Conservation (phyloP, 2,113 vertebrate genomes). For the Sigmodon hispidus region DNA sequence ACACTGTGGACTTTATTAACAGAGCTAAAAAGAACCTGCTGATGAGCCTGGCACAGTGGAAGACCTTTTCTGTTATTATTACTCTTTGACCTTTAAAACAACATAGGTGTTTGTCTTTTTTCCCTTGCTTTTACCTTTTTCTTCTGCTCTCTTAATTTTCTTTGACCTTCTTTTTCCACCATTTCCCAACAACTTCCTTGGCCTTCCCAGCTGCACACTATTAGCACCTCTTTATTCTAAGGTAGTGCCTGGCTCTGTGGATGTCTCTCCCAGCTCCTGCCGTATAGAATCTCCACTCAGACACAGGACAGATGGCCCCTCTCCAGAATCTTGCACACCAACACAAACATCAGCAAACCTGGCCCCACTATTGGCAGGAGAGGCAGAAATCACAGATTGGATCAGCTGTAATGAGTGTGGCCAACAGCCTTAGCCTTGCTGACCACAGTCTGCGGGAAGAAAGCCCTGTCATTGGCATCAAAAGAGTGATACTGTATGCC, state of each 20-base stretch:
- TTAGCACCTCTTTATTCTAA: slow-evolving; percentile 87
- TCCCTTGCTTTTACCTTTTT: slow-evolving; percentile 67
- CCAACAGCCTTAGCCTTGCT: slow-evolving; percentile 77
- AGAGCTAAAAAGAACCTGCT: neutral
- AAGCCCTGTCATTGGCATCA: slow-evolving; percentile 44
- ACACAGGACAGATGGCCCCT: slow-evolving; percentile 57
- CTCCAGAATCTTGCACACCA: slow-evolving; percentile 79
- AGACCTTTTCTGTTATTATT: slow-evolving; percentile 81
- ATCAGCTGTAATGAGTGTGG: slow-evolving; percentile 81
- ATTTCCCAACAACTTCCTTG: slow-evolving; percentile 82
- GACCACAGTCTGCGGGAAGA: slow-evolving; percentile 67
- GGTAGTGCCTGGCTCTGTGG: slow-evolving; percentile 78
- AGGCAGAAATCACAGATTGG: slow-evolving; percentile 79
- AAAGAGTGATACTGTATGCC: neutral
- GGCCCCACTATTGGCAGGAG: slow-evolving; percentile 76
- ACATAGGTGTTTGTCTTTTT: slow-evolving; percentile 75
- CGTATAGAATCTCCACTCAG: slow-evolving; percentile 79
- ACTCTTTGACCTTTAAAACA: slow-evolving; percentile 82
- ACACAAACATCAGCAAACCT: slow-evolving; percentile 74
- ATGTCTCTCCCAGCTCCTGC: slow-evolving; percentile 79
- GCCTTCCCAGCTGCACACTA: slow-evolving; percentile 81
- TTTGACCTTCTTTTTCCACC: slow-evolving; percentile 81
- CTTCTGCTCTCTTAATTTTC: slow-evolving; percentile 81
- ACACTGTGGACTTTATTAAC: neutral
- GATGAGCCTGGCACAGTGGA: slow-evolving; percentile 80